phyloP scores from a whole-genome alignment of 2,888 invertebrate species.

The Phortica okadai region DNA sequence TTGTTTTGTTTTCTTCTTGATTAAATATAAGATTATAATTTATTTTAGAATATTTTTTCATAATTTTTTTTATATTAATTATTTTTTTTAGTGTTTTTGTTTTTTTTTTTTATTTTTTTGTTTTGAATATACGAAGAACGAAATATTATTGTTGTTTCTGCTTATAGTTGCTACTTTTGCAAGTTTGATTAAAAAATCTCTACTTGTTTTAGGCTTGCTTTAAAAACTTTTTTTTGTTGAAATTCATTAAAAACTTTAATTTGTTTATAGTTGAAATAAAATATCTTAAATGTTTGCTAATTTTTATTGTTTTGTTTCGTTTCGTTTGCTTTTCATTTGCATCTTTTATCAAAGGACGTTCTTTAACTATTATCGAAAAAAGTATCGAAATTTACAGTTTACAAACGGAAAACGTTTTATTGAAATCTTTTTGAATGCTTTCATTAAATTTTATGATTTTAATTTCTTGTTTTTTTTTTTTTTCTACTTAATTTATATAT shows the following conservation, averaged over 20 bases:
- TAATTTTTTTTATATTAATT: slow-evolving; percentile 40
- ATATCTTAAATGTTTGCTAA: slow-evolving; percentile 1
- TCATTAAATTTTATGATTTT: slow-evolving; percentile 34
- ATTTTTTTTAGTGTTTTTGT: slow-evolving; percentile 30
- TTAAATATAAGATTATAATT: slow-evolving; percentile 16
- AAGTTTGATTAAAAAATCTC: slow-evolving; percentile 1
- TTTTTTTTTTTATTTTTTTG: slow-evolving; percentile 45
- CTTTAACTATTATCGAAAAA: neutral
- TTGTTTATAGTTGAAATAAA: slow-evolving; percentile 29
- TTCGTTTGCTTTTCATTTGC: slow-evolving; percentile 15
- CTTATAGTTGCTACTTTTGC: slow-evolving; percentile 16
- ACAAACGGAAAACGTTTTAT: neutral
- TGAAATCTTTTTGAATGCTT: slow-evolving; percentile 22
- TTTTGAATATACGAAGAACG: slow-evolving; percentile 40
- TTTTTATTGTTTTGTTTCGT: slow-evolving; percentile 31
- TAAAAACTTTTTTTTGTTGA: slow-evolving; percentile 2
- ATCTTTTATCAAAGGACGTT: too few relatives aligned
- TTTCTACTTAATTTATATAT: slow-evolving; percentile 28
- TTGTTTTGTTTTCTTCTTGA: slow-evolving; percentile 16
- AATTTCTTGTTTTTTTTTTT: slow-evolving; percentile 18
- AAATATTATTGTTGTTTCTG: slow-evolving; percentile 33
- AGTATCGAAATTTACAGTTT: neutral
- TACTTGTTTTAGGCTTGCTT: slow-evolving; percentile 4
- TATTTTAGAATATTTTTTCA: slow-evolving; percentile 39
- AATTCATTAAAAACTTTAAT: slow-evolving; percentile 16